These are phyloP conservation scores for Fregata magnificens DNA, from an alignment of 2,113 vertebrate species.

Conservation along the genomic window DNA sequence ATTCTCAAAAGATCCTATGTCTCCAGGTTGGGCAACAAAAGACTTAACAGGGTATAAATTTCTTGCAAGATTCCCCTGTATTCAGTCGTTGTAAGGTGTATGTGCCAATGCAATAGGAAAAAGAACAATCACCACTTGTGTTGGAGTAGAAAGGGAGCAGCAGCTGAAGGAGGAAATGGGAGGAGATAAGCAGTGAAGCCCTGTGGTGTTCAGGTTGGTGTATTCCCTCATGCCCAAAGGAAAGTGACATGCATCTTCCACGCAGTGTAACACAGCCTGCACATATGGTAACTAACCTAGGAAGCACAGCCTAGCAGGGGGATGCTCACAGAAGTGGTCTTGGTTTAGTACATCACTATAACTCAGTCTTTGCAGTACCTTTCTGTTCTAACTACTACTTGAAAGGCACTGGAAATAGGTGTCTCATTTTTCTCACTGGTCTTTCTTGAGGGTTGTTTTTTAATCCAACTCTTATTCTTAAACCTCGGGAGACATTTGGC, in stretches of 20 bases:
- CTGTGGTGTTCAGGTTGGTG: background rate
- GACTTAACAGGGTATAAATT: background rate
- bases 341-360: background rate
- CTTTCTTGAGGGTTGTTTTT: background rate
- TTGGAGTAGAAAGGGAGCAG: background rate
- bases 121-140: background rate
- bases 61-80: background rate
- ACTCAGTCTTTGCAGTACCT: background rate
- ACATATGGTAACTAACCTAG: accelerated
- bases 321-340: background rate
- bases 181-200: background rate
- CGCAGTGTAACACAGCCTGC: background rate
- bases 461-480: background rate
- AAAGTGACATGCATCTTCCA: accelerated
- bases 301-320: background rate
- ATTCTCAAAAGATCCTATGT: background rate
- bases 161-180: background rate
- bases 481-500: background rate
- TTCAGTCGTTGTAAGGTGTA: background rate
- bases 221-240: background rate
- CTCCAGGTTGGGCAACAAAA: background rate
- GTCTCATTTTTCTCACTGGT: background rate
- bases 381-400: background rate
- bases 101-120: background rate
- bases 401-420: background rate